Evolutionary conservation across 2,888 invertebrate genomes (phyloP).

Genomic region (Stenotaenia linearis): DNA sequence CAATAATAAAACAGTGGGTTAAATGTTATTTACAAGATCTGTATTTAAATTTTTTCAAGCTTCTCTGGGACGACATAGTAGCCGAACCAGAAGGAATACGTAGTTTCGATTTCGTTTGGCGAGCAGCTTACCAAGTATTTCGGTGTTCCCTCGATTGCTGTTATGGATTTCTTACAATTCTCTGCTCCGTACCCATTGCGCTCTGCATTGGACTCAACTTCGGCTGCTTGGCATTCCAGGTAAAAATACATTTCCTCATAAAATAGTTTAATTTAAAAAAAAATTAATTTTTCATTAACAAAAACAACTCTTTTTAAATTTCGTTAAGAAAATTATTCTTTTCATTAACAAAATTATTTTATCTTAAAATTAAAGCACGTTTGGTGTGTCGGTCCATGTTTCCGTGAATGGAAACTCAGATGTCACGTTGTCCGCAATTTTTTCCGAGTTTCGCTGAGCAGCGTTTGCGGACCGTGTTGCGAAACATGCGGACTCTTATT

Average conservation of each 20-base stretch:
- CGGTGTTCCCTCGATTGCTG: conserved; percentile 60
- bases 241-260: conserved; percentile 42
- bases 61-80: conserved; percentile 65
- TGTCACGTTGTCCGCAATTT: conserved; percentile 59
- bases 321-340: too few species aligned
- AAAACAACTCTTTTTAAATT: too few species aligned
- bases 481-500: conserved; percentile 60
- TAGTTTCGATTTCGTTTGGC: conserved; percentile 66
- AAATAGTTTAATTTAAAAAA: background rate
- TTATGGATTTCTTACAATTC: conserved; percentile 62
- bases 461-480: conserved; percentile 57
- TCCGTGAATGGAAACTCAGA: conserved; percentile 62
- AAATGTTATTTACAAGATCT: too few species aligned
- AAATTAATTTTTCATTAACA: background rate
- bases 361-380: conserved; percentile 57
- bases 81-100: conserved; percentile 65
- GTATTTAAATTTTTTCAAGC: conserved; percentile 49
- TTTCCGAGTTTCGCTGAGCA: conserved; percentile 56
- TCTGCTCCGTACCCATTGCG: conserved; percentile 63
- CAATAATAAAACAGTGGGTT: too few species aligned
- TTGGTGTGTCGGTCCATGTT: conserved; percentile 64
- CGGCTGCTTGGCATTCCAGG: conserved; percentile 66
- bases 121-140: conserved; percentile 61
- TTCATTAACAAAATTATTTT: too few species aligned
- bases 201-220: conserved; percentile 61